Conservation (phyloP, 2,888 invertebrate genomes). For the Amorpha juglandis region DNA sequence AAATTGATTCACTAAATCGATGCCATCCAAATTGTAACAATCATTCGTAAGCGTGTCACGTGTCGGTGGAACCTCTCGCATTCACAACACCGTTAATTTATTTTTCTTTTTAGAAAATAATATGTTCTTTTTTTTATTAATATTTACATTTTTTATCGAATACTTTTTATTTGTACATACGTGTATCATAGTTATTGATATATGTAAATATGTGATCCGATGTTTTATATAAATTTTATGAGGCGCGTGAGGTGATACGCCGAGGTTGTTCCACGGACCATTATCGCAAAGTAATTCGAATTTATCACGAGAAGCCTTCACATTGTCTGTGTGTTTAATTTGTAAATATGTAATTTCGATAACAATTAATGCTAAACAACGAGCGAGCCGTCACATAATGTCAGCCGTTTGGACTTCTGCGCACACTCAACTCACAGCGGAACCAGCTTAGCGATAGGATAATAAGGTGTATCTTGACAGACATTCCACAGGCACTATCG, state of each 20-base stretch:
- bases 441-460: conserved; percentile 38
- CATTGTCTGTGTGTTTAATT: conserved; percentile 72
- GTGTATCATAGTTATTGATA: conserved; percentile 59
- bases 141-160: conserved; percentile 44
- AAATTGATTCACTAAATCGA: conserved; percentile 56
- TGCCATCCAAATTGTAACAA: conserved; percentile 63
- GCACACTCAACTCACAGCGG: conserved; percentile 56
- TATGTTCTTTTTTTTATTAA: not conserved
- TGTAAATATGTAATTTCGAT: conserved; percentile 79
- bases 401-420: conserved; percentile 78
- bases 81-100: conserved; percentile 45
- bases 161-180: conserved; percentile 69
- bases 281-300: conserved; percentile 63
- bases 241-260: conserved; percentile 28
- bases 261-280: conserved; percentile 61
- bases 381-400: conserved; percentile 70
- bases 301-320: conserved; percentile 71
- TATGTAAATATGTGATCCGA: conserved; percentile 50
- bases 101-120: conserved; percentile 33
- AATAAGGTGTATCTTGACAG: conserved; percentile 58
- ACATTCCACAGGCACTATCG: conserved; percentile 79
- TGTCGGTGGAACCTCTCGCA: conserved; percentile 30
- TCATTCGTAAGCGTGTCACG: conserved; percentile 34
- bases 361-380: conserved; percentile 75
- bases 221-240: conserved; percentile 35